Evolutionary conservation across 2,888 invertebrate species (phyloP), one percentile per base, ranked within the genome.

Genomic region (Poecilus cupreus): DNA sequence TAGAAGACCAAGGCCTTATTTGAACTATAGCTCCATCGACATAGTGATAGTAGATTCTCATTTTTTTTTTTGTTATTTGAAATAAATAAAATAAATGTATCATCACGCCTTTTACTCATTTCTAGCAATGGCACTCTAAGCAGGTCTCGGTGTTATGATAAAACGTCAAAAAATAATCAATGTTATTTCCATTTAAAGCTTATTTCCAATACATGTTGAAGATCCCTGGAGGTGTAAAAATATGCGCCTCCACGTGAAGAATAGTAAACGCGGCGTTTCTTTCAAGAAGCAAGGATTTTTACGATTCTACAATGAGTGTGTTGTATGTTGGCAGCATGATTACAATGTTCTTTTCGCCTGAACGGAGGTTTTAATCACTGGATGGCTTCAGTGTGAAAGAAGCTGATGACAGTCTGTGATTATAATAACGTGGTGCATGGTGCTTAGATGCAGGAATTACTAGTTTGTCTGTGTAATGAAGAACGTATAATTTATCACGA

Each of bases 341-440:
- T 70, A 70, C 70, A 70, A 37, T n/a, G 70, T 70, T 39, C 43
- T 54, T 22, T 20, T 54, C 54, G 18, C 39, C 22, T n/a, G 43
- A 13, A 4, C 20, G 60, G 24, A 60, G 24, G 39, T 70, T 70
- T 70, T 70, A 70, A 70, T 70, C 70, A 70, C 43, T 39, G 10
- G 18, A 43, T 70, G 20, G 18, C 10, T 18, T 32, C 70, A 20
- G 39, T 70, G 70, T 60, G 43, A 70, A 70, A 39, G 39, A 70
- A 70, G 20, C 70, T 39, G 70, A 70, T 70, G 70, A 70, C 70
- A 70, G 37, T 39, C 60, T 60, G 60, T 26, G 60, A 60, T 60
- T 60, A 60, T 60, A 60, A 22, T 43, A 43, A 43, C 43, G 8
- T 43, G 43, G 11, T 43, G 32, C 43, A 3, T 43, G 43, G 11